Evolutionary conservation across 2,888 invertebrate species (phyloP).

Genomic region (Mechanitis messenoides): DNA sequence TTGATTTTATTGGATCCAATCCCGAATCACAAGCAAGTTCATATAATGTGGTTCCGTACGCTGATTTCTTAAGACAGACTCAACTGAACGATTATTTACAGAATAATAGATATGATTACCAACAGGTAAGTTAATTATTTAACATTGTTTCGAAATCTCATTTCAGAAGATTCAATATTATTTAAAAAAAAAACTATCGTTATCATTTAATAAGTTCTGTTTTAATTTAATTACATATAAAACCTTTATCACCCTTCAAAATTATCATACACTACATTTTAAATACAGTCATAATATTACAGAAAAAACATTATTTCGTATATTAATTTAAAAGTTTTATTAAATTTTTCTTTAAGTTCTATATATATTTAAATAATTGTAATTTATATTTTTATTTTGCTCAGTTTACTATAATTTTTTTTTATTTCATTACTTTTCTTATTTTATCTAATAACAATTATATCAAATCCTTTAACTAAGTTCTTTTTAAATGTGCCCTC

Average conservation of each 20-base stretch:
- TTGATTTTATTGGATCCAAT: constrained; percentile 9
- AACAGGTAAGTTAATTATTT: constrained; percentile 45
- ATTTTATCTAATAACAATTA: too few relatives aligned
- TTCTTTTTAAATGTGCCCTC: not conserved
- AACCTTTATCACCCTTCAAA: too few relatives aligned
- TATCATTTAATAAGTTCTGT: not conserved
- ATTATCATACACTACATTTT: too few relatives aligned
- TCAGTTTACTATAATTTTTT: too few relatives aligned
- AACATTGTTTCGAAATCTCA: not conserved
- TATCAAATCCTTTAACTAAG: not conserved
- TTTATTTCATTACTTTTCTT: too few relatives aligned
- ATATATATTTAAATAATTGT: too few relatives aligned
- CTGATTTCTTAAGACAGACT: constrained; percentile 32
- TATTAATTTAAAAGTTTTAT: too few relatives aligned
- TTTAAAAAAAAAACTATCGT: too few relatives aligned
- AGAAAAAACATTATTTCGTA: too few relatives aligned
- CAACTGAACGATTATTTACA: constrained; percentile 17
- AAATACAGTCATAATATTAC: too few relatives aligned
- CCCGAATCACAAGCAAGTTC: constrained; percentile 19
- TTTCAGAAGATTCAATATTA: not conserved
- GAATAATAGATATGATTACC: constrained; percentile 43
- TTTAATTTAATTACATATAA: not conserved
- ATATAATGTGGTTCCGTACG: constrained; percentile 34
- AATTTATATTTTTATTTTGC: too few relatives aligned
- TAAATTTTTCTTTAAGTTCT: too few relatives aligned